A percentile compares a stretch with the other conserved stretches of the same genome.
Conservation (phyloP, 2,797 vertebrate species). For the Propithecus perrieri region DNA sequence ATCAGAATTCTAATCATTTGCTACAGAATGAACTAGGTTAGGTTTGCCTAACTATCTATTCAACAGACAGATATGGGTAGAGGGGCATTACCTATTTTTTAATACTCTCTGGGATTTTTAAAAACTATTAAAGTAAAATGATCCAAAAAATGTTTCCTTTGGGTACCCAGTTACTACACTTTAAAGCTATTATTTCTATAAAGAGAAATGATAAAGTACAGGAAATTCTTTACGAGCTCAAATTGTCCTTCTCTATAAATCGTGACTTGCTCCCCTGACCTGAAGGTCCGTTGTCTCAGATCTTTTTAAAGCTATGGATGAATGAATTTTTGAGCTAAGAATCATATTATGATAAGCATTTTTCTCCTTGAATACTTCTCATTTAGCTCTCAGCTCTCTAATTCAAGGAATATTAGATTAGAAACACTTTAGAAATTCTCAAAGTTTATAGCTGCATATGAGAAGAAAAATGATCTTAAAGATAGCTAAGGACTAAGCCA, state of each 20-base stretch:
- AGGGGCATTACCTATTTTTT: background rate
- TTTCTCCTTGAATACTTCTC: conserved; percentile 72
- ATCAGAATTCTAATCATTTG: background rate
- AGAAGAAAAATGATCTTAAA: conserved; percentile 75
- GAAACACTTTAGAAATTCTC: conserved; percentile 65
- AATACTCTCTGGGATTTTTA: conserved; percentile 23
- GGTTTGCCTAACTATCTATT: background rate
- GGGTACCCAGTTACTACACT: conserved; percentile 1
- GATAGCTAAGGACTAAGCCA: conserved; percentile 67
- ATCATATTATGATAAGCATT: conserved; percentile 77
- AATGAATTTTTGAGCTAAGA: conserved; percentile 71
- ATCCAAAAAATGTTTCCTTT: conserved; percentile 62
- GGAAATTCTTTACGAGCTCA: conserved; percentile 52
- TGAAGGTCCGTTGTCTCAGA: conserved; percentile 60
- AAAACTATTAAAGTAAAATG: conserved; percentile 44
- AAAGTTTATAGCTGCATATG: conserved; percentile 65
- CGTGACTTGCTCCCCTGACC: conserved; percentile 68
- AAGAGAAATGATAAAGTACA: conserved; percentile 57
- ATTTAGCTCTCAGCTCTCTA: conserved; percentile 63
- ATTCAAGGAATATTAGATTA: conserved; percentile 74
- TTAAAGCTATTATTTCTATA: conserved; percentile 64
- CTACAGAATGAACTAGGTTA: background rate
- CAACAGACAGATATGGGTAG: background rate
- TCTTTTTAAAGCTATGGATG: conserved; percentile 65
- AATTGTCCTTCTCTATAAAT: conserved; percentile 49